Percentiles rank a stretch among this genome's conserved stretches.
phyloP scores from a whole-genome alignment of 1,140 invertebrate species.

The Heliconius hermathena region DNA sequence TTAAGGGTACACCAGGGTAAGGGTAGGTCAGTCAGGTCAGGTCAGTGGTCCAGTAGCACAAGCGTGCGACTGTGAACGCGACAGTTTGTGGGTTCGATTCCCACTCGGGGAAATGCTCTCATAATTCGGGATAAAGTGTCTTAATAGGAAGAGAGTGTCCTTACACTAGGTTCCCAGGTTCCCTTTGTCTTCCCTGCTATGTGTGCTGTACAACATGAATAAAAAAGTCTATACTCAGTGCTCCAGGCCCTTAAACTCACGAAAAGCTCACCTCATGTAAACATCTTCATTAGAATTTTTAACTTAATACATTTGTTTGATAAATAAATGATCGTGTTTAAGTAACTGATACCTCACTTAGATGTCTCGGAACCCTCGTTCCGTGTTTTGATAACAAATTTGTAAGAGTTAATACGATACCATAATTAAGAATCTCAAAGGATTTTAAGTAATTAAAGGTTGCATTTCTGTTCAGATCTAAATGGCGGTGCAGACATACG shows the following conservation, averaged over 20 bases:
- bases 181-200: too few relatives aligned
- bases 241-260: background rate
- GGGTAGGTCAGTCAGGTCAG: too few relatives aligned
- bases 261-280: background rate
- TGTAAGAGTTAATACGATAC: conserved; percentile 41
- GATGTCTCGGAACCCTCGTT: background rate
- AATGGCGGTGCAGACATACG: conserved; percentile 17
- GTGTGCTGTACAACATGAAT: too few relatives aligned
- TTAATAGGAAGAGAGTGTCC: too few relatives aligned
- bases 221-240: too few relatives aligned
- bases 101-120: too few relatives aligned
- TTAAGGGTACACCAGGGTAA: too few relatives aligned
- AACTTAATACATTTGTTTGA: background rate
- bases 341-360: conserved; percentile 2
- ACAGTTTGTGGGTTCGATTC: too few relatives aligned
- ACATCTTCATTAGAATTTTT: background rate
- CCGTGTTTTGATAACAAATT: conserved; percentile 29
- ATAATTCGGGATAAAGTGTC: too few relatives aligned
- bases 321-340: conserved; percentile 2
- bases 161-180: too few relatives aligned
- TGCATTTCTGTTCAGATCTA: conserved; percentile 47
- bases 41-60: too few relatives aligned
- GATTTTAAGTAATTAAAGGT: conserved; percentile 53
- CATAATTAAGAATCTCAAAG: conserved; percentile 55
- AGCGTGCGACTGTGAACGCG: too few relatives aligned